Evolutionary conservation across 2,797 vertebrate genomes (phyloP).

Genomic region (Labeo calbasu): DNA sequence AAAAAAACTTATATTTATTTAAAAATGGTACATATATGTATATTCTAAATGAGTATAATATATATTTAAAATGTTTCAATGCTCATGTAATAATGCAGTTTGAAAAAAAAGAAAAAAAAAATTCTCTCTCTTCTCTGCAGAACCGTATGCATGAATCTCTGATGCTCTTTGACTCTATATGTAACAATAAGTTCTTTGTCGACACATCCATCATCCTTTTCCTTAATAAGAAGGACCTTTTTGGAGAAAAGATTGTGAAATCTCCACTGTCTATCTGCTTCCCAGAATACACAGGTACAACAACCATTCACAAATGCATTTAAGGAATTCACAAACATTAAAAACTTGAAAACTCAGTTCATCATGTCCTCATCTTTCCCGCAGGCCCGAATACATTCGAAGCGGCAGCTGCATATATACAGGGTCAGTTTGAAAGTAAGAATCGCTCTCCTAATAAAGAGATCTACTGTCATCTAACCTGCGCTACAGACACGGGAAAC

Average conservation of each 20-base stretch:
- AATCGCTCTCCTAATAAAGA: slow-evolving; percentile 98
- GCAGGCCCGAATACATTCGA: slow-evolving; percentile 95
- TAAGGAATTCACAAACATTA: neutral
- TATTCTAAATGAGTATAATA: neutral
- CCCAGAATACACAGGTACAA: slow-evolving; percentile 89
- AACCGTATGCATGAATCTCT: slow-evolving; percentile 75
- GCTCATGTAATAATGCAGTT: neutral
- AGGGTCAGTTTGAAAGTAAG: slow-evolving; percentile 98
- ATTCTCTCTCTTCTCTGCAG: slow-evolving; percentile 58
- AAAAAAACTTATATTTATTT: neutral
- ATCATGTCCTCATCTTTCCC: slow-evolving; percentile 28
- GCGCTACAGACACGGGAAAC: slow-evolving; percentile 97
- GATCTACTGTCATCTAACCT: slow-evolving; percentile 99
- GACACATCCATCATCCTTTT: slow-evolving; percentile 95
- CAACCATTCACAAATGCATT: neutral
- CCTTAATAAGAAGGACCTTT: slow-evolving; percentile 96
- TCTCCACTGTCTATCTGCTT: slow-evolving; percentile 92
- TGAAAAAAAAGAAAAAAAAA: too few relatives aligned
- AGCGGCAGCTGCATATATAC: slow-evolving; percentile 93
- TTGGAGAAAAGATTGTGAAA: slow-evolving; percentile 89
- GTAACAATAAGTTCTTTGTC: slow-evolving; percentile 87
- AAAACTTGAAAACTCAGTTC: neutral
- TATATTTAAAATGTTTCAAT: neutral
- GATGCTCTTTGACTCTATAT: slow-evolving; percentile 67
- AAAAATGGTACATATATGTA: neutral